Conservation (phyloP, 2,113 vertebrate genomes). For the Tiliqua scincoides region DNA sequence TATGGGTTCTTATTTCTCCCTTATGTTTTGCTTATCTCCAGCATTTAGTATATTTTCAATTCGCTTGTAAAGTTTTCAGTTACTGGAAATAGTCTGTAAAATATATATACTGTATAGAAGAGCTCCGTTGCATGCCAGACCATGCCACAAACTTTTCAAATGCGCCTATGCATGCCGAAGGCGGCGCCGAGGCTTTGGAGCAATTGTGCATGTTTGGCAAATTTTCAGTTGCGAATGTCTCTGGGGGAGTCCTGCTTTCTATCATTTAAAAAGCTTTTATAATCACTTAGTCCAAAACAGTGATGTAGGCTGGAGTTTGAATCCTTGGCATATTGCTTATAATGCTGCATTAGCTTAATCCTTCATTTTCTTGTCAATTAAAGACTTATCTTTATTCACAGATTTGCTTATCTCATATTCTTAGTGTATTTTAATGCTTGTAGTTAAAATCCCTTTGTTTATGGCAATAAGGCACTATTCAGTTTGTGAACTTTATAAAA, state of each 20-base stretch:
- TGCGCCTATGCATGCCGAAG: slow-evolving; percentile 55
- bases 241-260: slow-evolving; percentile 71
- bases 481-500: slow-evolving; percentile 85
- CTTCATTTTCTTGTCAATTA: slow-evolving; percentile 85
- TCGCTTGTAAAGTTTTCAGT: slow-evolving; percentile 75
- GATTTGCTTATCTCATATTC: slow-evolving; percentile 83
- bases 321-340: slow-evolving; percentile 78
- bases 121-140: too few species aligned
- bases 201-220: slow-evolving; percentile 61
- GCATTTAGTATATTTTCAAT: slow-evolving; percentile 73
- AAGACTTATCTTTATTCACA: slow-evolving; percentile 84
- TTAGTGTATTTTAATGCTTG: slow-evolving; percentile 82
- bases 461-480: slow-evolving; percentile 83
- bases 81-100: slow-evolving; percentile 63
- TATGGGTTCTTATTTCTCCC: not conserved
- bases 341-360: slow-evolving; percentile 81
- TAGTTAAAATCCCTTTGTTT: slow-evolving; percentile 85
- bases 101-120: slow-evolving; percentile 52
- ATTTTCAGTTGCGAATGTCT: slow-evolving; percentile 73
- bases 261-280: slow-evolving; percentile 74
- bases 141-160: not conserved
- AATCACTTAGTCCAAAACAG: slow-evolving; percentile 74
- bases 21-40: slow-evolving; percentile 33
- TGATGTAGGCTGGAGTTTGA: slow-evolving; percentile 74
- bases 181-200: slow-evolving; percentile 48